A percentile compares a stretch with the other conserved stretches of the same genome.
These are phyloP conservation scores for Drosophila subobscura DNA, from an alignment of 1,140 invertebrate species.

Conservation along the genomic window DNA sequence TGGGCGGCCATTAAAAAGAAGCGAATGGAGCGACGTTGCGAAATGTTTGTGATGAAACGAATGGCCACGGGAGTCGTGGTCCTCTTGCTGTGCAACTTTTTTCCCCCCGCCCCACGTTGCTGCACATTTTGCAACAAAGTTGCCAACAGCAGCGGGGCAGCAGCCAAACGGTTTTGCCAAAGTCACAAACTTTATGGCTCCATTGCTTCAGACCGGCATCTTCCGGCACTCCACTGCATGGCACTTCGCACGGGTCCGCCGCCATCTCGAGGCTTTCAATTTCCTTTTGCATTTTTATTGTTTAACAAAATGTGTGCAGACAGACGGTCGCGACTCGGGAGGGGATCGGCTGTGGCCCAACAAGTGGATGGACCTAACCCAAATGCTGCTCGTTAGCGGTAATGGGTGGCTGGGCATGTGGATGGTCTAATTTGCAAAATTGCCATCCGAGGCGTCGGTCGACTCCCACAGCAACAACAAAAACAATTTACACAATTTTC, in stretches of 20 bases:
- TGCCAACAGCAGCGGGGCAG: constrained; percentile 29
- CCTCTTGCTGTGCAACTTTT: constrained; percentile 19
- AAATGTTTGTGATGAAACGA: constrained; percentile 72
- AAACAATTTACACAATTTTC: constrained; percentile 50
- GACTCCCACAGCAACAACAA: constrained; percentile 4
- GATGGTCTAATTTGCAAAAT: constrained; percentile 56
- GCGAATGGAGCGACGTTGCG: constrained; percentile 66
- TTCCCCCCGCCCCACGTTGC: constrained; percentile 17
- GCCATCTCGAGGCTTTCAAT: constrained; percentile 58
- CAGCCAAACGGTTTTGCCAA: constrained; percentile 49
- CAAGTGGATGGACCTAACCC: constrained; percentile 36
- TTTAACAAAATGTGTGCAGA: constrained; percentile 40
- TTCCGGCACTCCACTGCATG: not conserved
- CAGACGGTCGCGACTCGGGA: not conserved
- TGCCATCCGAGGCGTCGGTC: constrained; percentile 22
- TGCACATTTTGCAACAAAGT: constrained; percentile 76
- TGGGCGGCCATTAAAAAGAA: constrained; percentile 66
- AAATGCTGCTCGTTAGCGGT: constrained; percentile 53
- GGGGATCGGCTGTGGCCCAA: constrained; percentile 25
- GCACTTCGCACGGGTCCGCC: not conserved
- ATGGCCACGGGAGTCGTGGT: constrained; percentile 26
- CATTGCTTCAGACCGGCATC: constrained; percentile 21
- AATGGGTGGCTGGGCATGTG: constrained; percentile 19
- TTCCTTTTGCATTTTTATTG: constrained; percentile 70
- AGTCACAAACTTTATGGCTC: constrained; percentile 62